Base-by-base conservation (phyloP, 2,113 vertebrate species). In the Cyanoliseus patagonus region DNA sequence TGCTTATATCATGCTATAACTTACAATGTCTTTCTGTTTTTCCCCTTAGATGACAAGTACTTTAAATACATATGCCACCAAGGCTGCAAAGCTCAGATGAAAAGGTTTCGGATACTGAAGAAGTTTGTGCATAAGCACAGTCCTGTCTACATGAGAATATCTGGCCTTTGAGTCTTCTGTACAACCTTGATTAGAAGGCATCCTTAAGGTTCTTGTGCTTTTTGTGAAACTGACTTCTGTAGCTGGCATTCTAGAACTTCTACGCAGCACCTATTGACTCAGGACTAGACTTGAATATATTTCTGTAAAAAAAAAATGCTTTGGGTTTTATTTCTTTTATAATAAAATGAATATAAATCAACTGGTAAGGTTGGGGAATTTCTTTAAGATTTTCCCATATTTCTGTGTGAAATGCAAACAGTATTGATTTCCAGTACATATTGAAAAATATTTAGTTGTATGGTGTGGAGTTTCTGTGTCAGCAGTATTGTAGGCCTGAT, bases 21-120 rank as follows among this genome's bases (percentile, higher is more conserved):
- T 86, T 68, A 66, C 12, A 66, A 6, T 46, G 8, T 28, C 37
- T 39, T 66, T 47, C 10, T 39, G 1, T 22, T 63, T 24, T 44
- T 91, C 75, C 46, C 13, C 37, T 76, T 92, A 98, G 98, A 92
- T 72, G 98, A 97, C 85, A 98, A 91, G 59, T 98, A 98, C 67
- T 98, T 98, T 35, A 97, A 92, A n/a, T 95, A 96, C 18, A 47
- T 98, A 27, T 98, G 87, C n/a, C 95, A 86, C 42, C 97, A 97
- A 79, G 97, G 97, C 69, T 94, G 88, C 70, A 97, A 97, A 96
- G 67, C 74, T 77, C 94, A 83, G 59, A 90, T 86, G 92, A 95
- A 85, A n/a, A 97, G 94, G 69, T 95, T 98, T 61, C 97, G 88
- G 67, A 67, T 37, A 19, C 92, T 98, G 91, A 98, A 97, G 96